Percentiles rank a stretch among this genome's conserved stretches.
Evolutionary conservation across 1,140 invertebrate genomes (phyloP).

Genomic region (Stenopsyche tienmushanensis): DNA sequence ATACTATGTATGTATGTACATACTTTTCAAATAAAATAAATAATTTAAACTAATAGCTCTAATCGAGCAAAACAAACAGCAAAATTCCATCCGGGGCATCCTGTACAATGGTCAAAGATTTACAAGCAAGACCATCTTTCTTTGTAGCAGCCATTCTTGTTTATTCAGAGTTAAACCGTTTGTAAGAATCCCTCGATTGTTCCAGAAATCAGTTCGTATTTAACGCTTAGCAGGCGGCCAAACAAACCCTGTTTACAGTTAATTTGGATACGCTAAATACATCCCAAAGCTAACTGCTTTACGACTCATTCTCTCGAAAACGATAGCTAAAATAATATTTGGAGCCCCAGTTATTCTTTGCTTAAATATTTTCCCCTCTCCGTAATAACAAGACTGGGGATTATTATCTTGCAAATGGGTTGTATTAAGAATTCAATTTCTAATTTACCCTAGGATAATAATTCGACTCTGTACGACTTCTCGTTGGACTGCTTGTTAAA

Average conservation of each 20-base stretch:
- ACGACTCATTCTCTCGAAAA: not conserved
- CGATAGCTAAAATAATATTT: constrained; percentile 12
- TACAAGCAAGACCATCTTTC: not conserved
- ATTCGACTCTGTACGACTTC: constrained; percentile 17
- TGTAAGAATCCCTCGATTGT: constrained; percentile 10
- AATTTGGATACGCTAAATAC: constrained; percentile 20
- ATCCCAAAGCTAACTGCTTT: constrained; percentile 9
- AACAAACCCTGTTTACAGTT: constrained; percentile 17
- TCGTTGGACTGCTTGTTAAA: no score
- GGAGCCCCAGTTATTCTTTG: constrained; percentile 11
- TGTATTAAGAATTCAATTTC: constrained; percentile 22
- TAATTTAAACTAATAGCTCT: no score
- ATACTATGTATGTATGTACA: not conserved
- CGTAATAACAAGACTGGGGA: constrained; percentile 10
- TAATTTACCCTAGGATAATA: constrained; percentile 21
- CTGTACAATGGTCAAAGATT: not conserved
- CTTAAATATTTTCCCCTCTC: constrained; percentile 10
- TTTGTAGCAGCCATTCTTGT: not conserved
- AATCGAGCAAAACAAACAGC: no score
- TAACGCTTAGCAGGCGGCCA: not conserved
- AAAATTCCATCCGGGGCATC: no score
- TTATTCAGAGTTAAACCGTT: constrained; percentile 10
- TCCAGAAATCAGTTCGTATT: constrained; percentile 10
- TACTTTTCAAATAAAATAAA: no score
- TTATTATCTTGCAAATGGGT: constrained; percentile 12